Percentiles rank a stretch among this genome's conserved stretches.
phyloP scores from a whole-genome alignment of 2,888 invertebrate genomes.

The Schizaphis graminum region DNA sequence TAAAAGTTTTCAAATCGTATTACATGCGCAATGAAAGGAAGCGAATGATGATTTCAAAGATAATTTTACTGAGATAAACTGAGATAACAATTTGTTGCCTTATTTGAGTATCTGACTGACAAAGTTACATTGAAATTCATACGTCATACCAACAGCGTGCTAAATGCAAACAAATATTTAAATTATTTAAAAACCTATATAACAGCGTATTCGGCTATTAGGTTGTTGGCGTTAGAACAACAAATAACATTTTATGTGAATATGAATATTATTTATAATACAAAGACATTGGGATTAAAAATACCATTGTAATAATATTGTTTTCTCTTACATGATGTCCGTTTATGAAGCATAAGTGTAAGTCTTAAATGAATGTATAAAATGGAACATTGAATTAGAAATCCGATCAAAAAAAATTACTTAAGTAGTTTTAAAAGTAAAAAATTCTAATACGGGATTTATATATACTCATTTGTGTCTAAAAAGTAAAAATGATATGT shows the following conservation, averaged over 20 bases:
- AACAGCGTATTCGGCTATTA: neutral
- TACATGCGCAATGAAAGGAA: slow-evolving; percentile 27
- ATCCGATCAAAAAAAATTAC: neutral
- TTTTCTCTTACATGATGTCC: no score
- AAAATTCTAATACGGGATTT: no score
- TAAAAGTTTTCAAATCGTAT: slow-evolving; percentile 43
- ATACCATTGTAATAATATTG: neutral
- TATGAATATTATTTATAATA: no score
- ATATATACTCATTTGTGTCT: no score
- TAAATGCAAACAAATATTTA: slow-evolving; percentile 13
- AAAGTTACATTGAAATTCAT: slow-evolving; percentile 19
- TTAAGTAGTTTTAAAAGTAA: neutral
- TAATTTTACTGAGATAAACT: slow-evolving; percentile 1
- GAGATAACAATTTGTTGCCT: slow-evolving; percentile 30
- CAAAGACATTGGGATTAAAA: neutral
- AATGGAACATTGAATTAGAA: neutral
- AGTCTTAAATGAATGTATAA: neutral
- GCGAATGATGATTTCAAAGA: slow-evolving; percentile 28
- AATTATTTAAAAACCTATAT: neutral
- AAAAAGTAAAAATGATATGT: neutral
- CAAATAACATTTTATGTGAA: no score
- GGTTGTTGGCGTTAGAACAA: neutral
- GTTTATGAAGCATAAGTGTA: neutral
- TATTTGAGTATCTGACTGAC: neutral
- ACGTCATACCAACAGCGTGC: neutral